Conservation (phyloP, 1,140 invertebrate genomes). For the Ceratoteleas bidentatus region DNA sequence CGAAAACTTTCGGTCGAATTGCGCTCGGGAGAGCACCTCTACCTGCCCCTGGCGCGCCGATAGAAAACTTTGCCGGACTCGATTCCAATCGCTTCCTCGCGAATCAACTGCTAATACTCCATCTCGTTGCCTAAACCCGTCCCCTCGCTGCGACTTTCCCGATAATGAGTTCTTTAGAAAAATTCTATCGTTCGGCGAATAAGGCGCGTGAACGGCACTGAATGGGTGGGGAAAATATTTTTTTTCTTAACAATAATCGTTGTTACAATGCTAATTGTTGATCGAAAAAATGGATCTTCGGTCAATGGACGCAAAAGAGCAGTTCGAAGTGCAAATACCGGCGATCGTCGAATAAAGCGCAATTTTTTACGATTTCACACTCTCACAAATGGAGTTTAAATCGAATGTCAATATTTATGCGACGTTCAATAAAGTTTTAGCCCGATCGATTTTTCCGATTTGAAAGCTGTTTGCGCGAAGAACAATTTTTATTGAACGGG, state of each 20-base stretch:
- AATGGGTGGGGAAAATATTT: conserved; percentile 70
- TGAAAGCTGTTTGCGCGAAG: neutral
- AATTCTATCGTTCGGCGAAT: conserved; percentile 68
- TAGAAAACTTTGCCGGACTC: conserved; percentile 64
- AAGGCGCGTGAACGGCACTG: conserved; percentile 68
- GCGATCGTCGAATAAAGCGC: neutral
- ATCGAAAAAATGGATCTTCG: too few relatives aligned
- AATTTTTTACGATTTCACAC: conserved; percentile 10
- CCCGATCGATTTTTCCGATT: conserved; percentile 11
- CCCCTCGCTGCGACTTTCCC: conserved; percentile 51
- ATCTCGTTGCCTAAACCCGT: conserved; percentile 39
- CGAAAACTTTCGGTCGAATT: conserved; percentile 65
- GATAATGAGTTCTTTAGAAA: conserved; percentile 69
- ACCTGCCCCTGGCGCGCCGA: conserved; percentile 38
- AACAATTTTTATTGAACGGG: neutral
- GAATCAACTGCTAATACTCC: conserved; percentile 66
- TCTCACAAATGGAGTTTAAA: conserved; percentile 4
- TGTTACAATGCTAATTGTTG: too few relatives aligned
- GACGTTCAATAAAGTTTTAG: conserved; percentile 6
- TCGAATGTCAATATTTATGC: conserved; percentile 20
- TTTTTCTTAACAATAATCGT: conserved; percentile 20
- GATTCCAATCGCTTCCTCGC: conserved; percentile 63
- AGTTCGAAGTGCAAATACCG: too few relatives aligned
- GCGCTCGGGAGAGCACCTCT: conserved; percentile 55
- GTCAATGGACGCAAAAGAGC: too few relatives aligned